Base-by-base conservation (phyloP, 2,797 vertebrate species). In the Pseudochirops corinnae region DNA sequence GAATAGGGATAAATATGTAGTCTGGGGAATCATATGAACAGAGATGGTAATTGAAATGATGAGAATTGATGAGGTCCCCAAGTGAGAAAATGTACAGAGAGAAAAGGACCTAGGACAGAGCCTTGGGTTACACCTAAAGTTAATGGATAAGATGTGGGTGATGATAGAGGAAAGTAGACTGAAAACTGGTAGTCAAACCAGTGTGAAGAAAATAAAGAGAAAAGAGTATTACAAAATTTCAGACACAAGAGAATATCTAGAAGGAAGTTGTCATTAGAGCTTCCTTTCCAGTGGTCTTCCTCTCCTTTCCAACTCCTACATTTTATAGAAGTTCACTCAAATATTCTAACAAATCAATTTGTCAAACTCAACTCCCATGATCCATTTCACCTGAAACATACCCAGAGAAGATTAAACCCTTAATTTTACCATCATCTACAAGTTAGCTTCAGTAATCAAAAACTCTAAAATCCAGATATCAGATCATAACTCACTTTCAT, bases 301-400 rank as follows among this genome's bases (percentile, higher is more conserved):
- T 92, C 33, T 91, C 10, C 24, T 39, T 46, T 10, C 3, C 3
- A 11, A 29, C 0, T 91, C 31, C 16, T 94, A 18, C 4, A 56
- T 95, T 93, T 60, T 60, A 93, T 93, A 53, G 60, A n/a, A n/a
- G 56, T 74, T 55, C 52, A 55, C 90, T 94, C 56, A 46, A 90
- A 18, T 91, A 7, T 74, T 62, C 12, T 6, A 14, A 74, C 2
- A 94, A 94, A 31, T 67, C 29, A 33, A 13, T 60, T 90, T 4
- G 90, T 92, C 93, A 3, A 87, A 50, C 67, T 95, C 18, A 91
- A 16, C 93, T 95, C n/a, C 55, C 53, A 82, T 53, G 3, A 82
- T 50, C 26, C 46, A 56, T 7, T 0, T 82, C 90, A 94, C 67
- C 56, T 93, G 13, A 57, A n/a, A 58, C 91, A 92, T 21, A n/a